Base-by-base conservation (phyloP, 2,888 invertebrate genomes). In the Apodemia duryi region DNA sequence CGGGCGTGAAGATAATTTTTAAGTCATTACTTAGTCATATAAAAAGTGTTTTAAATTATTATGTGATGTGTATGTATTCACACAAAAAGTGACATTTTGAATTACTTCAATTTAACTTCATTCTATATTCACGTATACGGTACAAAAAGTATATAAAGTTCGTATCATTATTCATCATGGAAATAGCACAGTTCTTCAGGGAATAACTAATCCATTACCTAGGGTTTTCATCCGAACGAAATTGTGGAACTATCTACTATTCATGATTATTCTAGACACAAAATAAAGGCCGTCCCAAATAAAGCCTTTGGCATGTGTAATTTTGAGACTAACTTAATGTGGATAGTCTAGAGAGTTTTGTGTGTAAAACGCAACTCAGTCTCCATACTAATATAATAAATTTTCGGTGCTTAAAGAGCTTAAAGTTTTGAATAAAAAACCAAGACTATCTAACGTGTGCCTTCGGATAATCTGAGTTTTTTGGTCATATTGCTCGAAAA, bases 141-240 rank as follows among this genome's bases (percentile, higher is more conserved):
- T 29, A 54, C 43, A 43, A 54, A 51, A 54, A 54, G n/a, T 43
- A 10, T 11, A 10, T 11, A 43, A 43, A 43, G 10, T 10, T 10
- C 28, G 28, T 4, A 29, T 29, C 52, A 28, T 52, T 28, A 54
- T 54, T 54, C 9, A n/a, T 54, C 54, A 54, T 54, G 54, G 54
- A 54, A 54, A 54, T 54, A 54, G 29, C 28, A 54, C 54, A 54
- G 54, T 54, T 54, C 54, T 54, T 10, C 29, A 21, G 54, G 54
- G 54, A 54, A 54, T 54, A 54, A 52, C 52, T 52, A 52, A 54
- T 54, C 54, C 54, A 54, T 54, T 54, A 54, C 28, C 28, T 13
- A 57, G 54, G 32, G 54, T 29, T 57, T 57, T 28, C 54, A 32
- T 57, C 10, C 32, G 11, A 32, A 57, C 29, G 11, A 57, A 29